Base-by-base conservation (phyloP, 2,888 invertebrate genomes). In the Sphaeridia pumilis region DNA sequence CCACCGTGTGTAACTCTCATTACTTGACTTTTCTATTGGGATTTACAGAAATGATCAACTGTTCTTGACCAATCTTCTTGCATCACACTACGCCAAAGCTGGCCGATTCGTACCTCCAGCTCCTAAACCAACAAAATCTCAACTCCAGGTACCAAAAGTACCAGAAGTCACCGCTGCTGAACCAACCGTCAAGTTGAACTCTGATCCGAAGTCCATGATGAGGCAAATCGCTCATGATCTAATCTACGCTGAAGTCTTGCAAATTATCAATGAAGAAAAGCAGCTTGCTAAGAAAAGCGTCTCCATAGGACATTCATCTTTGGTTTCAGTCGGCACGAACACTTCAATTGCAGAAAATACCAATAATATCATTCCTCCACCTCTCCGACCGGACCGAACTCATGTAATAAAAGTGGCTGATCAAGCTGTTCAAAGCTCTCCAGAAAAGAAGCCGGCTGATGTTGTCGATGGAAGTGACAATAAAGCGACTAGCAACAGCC, bases 61-160 rank as follows among this genome's bases (percentile, higher is more conserved):
- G 10, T 31, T 50, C 7, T 28, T 50, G 4, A 43, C 50, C 3
- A 50, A 45, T 25, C 5, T 50, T 2, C 35, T 50, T 4, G 50
- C 50, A 24, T 22, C 24, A 10, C n/a, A 50, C 25, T 50, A 50
- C 27, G 50, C 43, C 35, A 44, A 45, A 20, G 50, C 44, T 17
- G 50, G 50, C 14, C 44, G 45, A 35, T 50, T 49, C 27, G n/a
- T n/a, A n/a, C n/a, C n/a, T n/a, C n/a, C n/a, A n/a, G 35, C 26
- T 3, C n/a, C 35, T 7, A 35, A 43, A 22, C 10, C 10, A 25
- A 38, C 20, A 12, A 38, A 38, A 12, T 17, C 20, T 12, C 5
- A 17, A 17, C 10, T 17, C 5, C 38, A 5, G 20, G 12, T 20
- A 17, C 31, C 31, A 10, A 7, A 14, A 10, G 12, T 20, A 20